Evolutionary conservation across 2,113 vertebrate species (phyloP).

Genomic region (Malaclemys terrapin): DNA sequence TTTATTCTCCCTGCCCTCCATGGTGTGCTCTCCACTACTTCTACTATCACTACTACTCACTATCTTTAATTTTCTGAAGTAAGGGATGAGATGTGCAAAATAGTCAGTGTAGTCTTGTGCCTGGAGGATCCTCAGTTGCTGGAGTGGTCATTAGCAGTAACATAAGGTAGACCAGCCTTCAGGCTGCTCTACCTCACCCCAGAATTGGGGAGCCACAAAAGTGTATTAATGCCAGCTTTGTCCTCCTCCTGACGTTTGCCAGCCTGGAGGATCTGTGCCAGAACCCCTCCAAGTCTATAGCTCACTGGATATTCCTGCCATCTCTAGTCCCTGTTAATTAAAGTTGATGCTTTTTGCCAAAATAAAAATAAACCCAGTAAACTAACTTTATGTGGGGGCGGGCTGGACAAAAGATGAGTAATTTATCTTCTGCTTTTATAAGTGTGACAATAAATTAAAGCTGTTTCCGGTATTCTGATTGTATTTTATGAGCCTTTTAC

Average conservation of each 20-base stretch:
- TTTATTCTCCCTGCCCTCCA: not conserved
- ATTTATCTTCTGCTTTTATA: not conserved
- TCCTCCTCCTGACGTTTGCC: not conserved
- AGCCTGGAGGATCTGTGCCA: not conserved
- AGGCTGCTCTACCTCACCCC: not conserved
- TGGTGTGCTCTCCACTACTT: not conserved
- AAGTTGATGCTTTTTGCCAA: not conserved
- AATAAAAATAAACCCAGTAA: not conserved
- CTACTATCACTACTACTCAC: not conserved
- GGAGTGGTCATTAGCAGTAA: not conserved
- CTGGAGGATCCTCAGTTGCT: not conserved
- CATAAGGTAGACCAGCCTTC: not conserved
- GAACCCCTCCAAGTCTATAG: accelerated
- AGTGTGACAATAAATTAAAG: not conserved
- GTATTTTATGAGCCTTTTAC: not conserved
- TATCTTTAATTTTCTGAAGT: not conserved
- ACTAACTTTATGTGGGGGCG: not conserved
- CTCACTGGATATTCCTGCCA: not conserved
- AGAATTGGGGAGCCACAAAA: not conserved
- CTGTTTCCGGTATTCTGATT: not conserved
- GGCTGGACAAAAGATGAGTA: not conserved
- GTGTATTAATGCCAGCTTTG: not conserved
- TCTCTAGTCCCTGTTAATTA: not conserved
- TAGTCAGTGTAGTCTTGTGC: not conserved
- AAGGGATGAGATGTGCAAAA: accelerated